A percentile compares a stretch with the other conserved stretches of the same genome.
phyloP scores from a whole-genome alignment of 2,797 vertebrate genomes.

The Sparus aurata region DNA sequence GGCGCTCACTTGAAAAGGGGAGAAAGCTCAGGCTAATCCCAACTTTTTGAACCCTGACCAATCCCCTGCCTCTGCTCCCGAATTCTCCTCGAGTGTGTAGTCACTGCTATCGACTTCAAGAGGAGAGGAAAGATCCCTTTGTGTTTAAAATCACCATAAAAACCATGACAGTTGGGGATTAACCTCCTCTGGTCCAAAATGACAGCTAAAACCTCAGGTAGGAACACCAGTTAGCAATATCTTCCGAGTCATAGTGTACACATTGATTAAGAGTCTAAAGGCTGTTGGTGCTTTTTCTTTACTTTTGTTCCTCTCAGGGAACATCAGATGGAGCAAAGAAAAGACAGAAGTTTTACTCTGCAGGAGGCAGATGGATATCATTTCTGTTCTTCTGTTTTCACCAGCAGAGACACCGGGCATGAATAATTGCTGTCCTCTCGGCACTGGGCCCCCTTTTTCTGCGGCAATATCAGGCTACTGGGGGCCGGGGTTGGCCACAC shows the following conservation, averaged over 20 bases:
- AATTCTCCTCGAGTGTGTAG: constrained; percentile 33
- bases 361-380: constrained; percentile 48
- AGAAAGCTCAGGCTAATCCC: constrained; percentile 48
- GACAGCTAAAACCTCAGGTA: constrained; percentile 30
- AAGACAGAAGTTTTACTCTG: constrained; percentile 52
- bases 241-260: constrained; percentile 3
- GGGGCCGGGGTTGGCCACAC: constrained; percentile 64
- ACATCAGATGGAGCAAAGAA: constrained; percentile 61
- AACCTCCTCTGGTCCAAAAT: constrained; percentile 10
- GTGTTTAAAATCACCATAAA: constrained; percentile 21
- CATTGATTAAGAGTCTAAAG: constrained; percentile 53
- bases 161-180: constrained; percentile 27
- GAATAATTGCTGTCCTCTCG: constrained; percentile 81
- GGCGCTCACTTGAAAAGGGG: constrained; percentile 31
- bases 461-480: constrained; percentile 61
- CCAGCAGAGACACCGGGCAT: constrained; percentile 77
- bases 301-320: constrained; percentile 30
- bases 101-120: constrained; percentile 39
- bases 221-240: constrained; percentile 25
- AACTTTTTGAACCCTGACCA: constrained; percentile 58
- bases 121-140: constrained; percentile 25
- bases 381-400: constrained; percentile 66
- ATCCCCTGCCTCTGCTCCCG: constrained; percentile 31
- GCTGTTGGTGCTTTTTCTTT: constrained; percentile 53
- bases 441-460: constrained; percentile 65